A percentile compares a stretch with the other conserved stretches of the same genome.
phyloP scores from a whole-genome alignment of 2,113 vertebrate species.

The Passer domesticus region DNA sequence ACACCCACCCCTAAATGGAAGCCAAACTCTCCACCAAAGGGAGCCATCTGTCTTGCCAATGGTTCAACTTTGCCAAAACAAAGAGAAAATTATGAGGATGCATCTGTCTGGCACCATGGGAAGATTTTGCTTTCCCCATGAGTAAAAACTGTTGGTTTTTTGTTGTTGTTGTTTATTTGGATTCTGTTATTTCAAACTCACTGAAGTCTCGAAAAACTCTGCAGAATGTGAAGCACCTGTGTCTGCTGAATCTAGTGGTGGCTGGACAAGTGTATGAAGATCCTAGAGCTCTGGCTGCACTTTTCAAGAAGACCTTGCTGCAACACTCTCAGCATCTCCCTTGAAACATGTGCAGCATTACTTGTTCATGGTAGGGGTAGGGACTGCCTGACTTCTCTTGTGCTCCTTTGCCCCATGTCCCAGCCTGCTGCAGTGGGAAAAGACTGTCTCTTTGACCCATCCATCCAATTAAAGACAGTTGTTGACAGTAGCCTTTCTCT shows the following conservation, averaged over 20 bases:
- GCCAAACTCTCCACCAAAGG: neutral
- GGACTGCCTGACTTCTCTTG: neutral
- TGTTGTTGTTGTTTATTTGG: neutral
- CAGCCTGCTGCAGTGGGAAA: slow-evolving; percentile 16
- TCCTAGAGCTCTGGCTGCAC: neutral
- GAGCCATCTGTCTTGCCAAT: neutral
- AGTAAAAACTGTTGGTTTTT: neutral
- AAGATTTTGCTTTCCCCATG: neutral
- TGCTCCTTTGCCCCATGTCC: neutral
- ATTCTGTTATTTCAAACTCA: neutral
- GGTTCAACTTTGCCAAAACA: neutral
- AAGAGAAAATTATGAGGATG: neutral
- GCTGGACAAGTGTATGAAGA: neutral
- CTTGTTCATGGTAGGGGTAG: neutral
- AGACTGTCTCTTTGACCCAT: slow-evolving; percentile 27
- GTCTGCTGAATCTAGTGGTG: neutral
- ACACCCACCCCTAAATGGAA: neutral
- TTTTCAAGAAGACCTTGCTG: neutral
- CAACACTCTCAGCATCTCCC: neutral
- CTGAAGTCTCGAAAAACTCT: neutral
- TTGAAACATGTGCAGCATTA: neutral
- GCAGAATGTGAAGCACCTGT: neutral
- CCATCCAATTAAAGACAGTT: slow-evolving; percentile 30
- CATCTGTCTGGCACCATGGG: neutral
- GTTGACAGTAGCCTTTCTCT: slow-evolving; percentile 37